A percentile compares a stretch with the other conserved stretches of the same genome.
These are phyloP conservation scores for Gopherus flavomarginatus DNA, from an alignment of 2,113 vertebrate species.

Conservation along the genomic window DNA sequence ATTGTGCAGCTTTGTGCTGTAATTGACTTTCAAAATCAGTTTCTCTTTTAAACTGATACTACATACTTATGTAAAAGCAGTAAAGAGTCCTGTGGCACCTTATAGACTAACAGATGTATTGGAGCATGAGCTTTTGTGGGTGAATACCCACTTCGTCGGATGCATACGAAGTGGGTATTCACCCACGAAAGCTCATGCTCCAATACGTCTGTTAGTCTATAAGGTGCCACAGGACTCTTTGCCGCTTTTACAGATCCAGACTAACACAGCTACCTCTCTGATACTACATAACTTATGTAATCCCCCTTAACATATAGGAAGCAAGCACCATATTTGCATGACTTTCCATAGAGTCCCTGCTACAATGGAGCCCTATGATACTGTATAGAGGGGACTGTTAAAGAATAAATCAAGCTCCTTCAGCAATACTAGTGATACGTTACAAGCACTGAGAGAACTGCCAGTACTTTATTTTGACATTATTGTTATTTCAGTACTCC, in stretches of 20 bases:
- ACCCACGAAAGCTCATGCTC: too few relatives aligned
- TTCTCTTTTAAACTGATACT: background rate
- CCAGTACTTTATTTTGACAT: background rate
- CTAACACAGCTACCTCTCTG: too few relatives aligned
- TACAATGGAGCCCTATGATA: background rate
- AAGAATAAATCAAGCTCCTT: background rate
- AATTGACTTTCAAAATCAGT: background rate
- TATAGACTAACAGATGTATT: too few relatives aligned
- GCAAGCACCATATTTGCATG: background rate
- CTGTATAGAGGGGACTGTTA: background rate
- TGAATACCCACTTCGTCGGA: too few relatives aligned
- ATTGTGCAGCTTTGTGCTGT: background rate
- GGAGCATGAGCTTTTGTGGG: too few relatives aligned
- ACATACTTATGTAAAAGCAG: background rate
- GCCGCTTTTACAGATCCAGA: too few relatives aligned
- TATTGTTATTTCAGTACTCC: background rate
- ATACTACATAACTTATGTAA: background rate
- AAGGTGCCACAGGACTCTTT: too few relatives aligned
- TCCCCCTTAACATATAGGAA: background rate
- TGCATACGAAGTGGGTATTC: too few relatives aligned
- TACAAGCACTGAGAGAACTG: background rate
- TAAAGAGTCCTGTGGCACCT: too few relatives aligned
- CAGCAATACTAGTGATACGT: background rate
- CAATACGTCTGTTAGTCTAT: too few relatives aligned
- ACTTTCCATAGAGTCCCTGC: background rate